A percentile compares a stretch with the other conserved stretches of the same genome.
phyloP scores from a whole-genome alignment of 2,113 vertebrate species.

The Copsychus sechellarum region DNA sequence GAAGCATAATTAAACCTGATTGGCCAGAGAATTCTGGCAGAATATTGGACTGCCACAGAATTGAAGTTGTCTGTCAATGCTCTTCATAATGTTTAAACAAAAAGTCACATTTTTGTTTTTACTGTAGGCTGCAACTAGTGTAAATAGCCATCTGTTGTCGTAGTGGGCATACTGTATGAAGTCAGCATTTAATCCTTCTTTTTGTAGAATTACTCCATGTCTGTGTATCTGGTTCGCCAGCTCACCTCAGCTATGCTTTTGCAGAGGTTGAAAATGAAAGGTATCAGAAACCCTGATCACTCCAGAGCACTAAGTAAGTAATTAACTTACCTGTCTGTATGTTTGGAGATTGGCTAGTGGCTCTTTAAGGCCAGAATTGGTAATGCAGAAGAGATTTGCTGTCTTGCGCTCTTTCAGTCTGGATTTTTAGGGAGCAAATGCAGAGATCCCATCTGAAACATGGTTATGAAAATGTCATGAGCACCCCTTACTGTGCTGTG shows the following conservation, averaged over 20 bases:
- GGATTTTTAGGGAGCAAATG: not conserved
- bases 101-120: not conserved
- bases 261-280: slow-evolving; percentile 96
- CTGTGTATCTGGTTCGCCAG: slow-evolving; percentile 95
- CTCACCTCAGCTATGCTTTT: slow-evolving; percentile 92
- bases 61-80: not conserved
- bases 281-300: slow-evolving; percentile 97
- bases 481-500: not conserved
- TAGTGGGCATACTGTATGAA: not conserved
- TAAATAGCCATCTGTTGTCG: not conserved
- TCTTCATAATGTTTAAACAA: not conserved
- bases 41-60: not conserved
- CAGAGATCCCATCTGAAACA: not conserved
- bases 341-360: not conserved
- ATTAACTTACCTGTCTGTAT: not conserved
- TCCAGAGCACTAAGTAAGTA: slow-evolving; percentile 95
- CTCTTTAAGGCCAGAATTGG: not conserved
- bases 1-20: not conserved
- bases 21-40: not conserved
- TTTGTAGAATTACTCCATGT: slow-evolving; percentile 94
- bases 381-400: not conserved
- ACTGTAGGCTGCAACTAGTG: not conserved
- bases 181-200: not conserved
- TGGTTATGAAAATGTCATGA: not conserved
- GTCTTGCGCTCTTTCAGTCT: rapidly evolving